A percentile compares a stretch with the other conserved stretches of the same genome.
These are phyloP conservation scores for Andrena flavipes DNA, from an alignment of 2,888 invertebrate species.

Conservation along the genomic window DNA sequence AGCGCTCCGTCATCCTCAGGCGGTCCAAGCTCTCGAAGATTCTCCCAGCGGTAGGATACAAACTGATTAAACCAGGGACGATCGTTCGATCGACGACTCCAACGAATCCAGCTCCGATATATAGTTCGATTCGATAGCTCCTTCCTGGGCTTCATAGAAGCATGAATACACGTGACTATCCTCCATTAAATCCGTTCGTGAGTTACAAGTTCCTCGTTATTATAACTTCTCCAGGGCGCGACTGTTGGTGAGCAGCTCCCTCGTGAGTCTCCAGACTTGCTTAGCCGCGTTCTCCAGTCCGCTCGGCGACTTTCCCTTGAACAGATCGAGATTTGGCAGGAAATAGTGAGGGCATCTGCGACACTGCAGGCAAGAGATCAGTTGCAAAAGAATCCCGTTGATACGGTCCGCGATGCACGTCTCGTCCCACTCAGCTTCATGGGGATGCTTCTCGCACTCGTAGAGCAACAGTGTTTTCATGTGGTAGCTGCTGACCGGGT, in stretches of 20 bases:
- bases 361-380: conserved; percentile 98
- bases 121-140: background rate
- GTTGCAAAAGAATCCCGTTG: conserved; percentile 96
- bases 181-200: background rate
- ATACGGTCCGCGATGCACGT: conserved; percentile 95
- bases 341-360: conserved; percentile 98
- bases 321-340: conserved; percentile 95
- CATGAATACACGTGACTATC: background rate
- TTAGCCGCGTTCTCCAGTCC: conserved; percentile 97
- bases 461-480: conserved; percentile 95
- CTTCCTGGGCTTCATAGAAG: background rate
- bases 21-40: background rate
- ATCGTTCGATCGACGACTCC: background rate
- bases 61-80: background rate
- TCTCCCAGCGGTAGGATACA: background rate
- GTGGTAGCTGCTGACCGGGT: conserved; percentile 96
- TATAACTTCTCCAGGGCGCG: conserved; percentile 96
- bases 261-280: conserved; percentile 95
- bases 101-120: background rate
- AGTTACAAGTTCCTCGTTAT: conserved; percentile 71
- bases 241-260: conserved; percentile 96
- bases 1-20: background rate
- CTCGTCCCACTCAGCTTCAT: conserved; percentile 98
- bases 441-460: conserved; percentile 98
- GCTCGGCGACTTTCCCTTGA: conserved; percentile 95